phyloP scores from a whole-genome alignment of 2,888 invertebrate genomes.

The Subacronicta megacephala region DNA sequence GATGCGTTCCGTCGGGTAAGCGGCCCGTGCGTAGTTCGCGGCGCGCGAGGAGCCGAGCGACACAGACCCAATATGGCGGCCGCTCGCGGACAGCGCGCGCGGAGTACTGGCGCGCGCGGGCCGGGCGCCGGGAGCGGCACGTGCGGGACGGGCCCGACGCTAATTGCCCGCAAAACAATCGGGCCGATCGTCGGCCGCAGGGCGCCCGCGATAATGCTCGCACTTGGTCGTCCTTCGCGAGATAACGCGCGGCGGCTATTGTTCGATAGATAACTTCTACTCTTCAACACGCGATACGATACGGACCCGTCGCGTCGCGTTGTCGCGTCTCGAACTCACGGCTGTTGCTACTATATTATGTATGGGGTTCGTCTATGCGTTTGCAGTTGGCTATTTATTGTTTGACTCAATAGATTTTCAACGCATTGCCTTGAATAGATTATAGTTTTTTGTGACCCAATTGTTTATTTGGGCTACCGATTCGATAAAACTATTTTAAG shows the following conservation, averaged over 20 bases:
- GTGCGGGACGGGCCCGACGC: constrained; percentile 75
- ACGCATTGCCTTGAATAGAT: no score
- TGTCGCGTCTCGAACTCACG: constrained; percentile 6
- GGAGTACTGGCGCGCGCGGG: constrained; percentile 76
- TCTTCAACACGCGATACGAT: constrained; percentile 35
- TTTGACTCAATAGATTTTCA: not conserved
- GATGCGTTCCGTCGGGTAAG: constrained; percentile 49
- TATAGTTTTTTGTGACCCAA: no score
- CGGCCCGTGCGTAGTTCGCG: constrained; percentile 64
- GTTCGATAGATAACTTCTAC: constrained; percentile 63
- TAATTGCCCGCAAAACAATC: constrained; percentile 89
- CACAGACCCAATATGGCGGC: constrained; percentile 65
- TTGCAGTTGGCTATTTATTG: not conserved
- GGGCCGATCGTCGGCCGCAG: constrained; percentile 72
- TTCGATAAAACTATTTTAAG: no score
- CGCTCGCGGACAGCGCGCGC: constrained; percentile 85
- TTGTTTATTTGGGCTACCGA: no score
- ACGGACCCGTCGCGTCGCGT: constrained; percentile 29
- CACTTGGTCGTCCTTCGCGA: constrained; percentile 70
- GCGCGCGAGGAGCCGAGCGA: constrained; percentile 49
- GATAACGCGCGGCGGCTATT: constrained; percentile 64
- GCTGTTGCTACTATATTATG: not conserved
- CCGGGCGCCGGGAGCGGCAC: constrained; percentile 68
- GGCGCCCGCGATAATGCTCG: constrained; percentile 67
- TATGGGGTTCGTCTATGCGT: not conserved